Conservation (phyloP, 2,888 invertebrate species). For the Hypolimnas misippus region DNA sequence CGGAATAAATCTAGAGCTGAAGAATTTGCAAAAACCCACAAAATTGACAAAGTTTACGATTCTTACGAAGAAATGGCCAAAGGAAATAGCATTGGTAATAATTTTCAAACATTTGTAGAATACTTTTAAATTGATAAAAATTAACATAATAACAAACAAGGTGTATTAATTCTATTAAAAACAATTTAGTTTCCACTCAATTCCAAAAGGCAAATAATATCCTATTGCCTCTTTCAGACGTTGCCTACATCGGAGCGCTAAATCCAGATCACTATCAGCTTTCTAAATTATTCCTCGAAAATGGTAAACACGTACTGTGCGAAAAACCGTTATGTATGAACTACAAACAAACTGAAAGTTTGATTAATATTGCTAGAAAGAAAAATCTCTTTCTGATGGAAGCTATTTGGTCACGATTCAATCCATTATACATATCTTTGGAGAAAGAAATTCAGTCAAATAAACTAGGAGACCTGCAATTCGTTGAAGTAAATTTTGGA, state of each 20-base stretch:
- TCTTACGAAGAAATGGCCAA: conserved; percentile 89
- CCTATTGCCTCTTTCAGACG: conserved; percentile 82
- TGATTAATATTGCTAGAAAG: conserved; percentile 87
- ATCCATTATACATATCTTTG: conserved; percentile 89
- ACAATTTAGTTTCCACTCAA: too few relatives aligned
- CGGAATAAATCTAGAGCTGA: conserved; percentile 86
- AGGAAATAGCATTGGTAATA: not conserved
- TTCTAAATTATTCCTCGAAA: conserved; percentile 88
- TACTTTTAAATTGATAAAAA: too few relatives aligned
- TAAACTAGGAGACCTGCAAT: conserved; percentile 87
- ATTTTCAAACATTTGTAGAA: too few relatives aligned
- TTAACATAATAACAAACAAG: too few relatives aligned
- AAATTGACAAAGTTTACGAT: conserved; percentile 87
- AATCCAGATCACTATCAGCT: conserved; percentile 90
- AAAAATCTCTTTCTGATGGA: conserved; percentile 93
- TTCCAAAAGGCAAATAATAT: not conserved
- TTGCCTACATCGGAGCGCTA: conserved; percentile 92
- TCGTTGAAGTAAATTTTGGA: conserved; percentile 89
- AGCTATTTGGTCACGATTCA: conserved; percentile 94
- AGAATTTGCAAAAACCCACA: conserved; percentile 88
- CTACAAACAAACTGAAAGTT: conserved; percentile 87
- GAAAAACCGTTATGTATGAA: conserved; percentile 96
- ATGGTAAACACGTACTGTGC: conserved; percentile 94
- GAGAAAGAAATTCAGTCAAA: conserved; percentile 86
- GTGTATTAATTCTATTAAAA: too few relatives aligned